Conservation (phyloP, 2,113 vertebrate species). For the Echinops telfairi region DNA sequence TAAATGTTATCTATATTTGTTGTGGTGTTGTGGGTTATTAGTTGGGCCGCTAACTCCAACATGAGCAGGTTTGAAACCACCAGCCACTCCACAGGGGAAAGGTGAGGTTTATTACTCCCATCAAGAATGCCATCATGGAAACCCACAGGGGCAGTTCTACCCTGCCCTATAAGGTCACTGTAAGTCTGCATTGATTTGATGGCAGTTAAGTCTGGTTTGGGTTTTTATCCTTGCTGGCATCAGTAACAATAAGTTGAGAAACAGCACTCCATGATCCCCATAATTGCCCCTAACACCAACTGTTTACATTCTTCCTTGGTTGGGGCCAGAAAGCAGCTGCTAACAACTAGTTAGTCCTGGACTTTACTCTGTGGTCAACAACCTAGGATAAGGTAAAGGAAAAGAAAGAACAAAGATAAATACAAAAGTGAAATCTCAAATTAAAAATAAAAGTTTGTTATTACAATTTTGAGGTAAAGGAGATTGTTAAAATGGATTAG, state of each 20-base stretch:
- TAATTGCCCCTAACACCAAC: neutral
- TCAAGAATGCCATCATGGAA: too few species aligned
- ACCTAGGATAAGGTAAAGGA: neutral
- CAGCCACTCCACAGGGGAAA: too few species aligned
- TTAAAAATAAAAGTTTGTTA: conserved; percentile 26
- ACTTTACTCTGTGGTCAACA: conserved; percentile 30
- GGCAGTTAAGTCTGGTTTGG: too few species aligned
- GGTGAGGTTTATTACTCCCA: too few species aligned
- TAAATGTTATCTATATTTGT: neutral
- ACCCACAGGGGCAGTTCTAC: too few species aligned
- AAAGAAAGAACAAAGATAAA: conserved; percentile 12
- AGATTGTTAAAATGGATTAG: conserved; percentile 13
- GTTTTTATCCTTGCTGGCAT: too few species aligned
- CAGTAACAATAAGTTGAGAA: neutral
- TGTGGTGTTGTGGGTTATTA: neutral
- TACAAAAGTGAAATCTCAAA: neutral
- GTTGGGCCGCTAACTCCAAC: too few species aligned
- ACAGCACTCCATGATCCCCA: neutral
- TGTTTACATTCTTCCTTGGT: conserved; percentile 30
- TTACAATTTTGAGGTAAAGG: conserved; percentile 43
- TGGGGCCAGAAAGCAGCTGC: neutral
- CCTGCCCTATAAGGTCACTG: too few species aligned
- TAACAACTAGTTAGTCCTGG: neutral
- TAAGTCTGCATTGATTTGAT: too few species aligned
- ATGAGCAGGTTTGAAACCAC: too few species aligned